Percentiles rank a stretch among this genome's conserved stretches.
These are phyloP conservation scores for Orchesellides sinensis DNA, from an alignment of 2,888 invertebrate genomes.

Conservation along the genomic window DNA sequence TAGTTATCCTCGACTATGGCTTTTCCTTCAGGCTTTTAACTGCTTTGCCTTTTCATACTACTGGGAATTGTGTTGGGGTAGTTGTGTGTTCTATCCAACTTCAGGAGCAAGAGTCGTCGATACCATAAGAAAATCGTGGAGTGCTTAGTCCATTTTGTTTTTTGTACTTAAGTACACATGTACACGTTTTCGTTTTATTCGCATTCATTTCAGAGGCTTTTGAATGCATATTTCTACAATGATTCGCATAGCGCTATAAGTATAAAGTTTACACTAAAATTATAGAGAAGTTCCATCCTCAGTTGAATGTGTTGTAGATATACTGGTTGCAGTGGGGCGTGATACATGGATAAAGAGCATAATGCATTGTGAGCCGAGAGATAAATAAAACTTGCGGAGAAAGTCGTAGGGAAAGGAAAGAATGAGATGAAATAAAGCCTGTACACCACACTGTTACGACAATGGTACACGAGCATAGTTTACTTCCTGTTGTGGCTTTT, in stretches of 20 bases:
- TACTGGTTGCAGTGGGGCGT: too few relatives aligned
- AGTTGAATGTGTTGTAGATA: too few relatives aligned
- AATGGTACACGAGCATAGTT: too few relatives aligned
- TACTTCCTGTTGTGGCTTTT: conserved; percentile 7
- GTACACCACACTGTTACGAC: too few relatives aligned
- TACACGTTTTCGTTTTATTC: not conserved
- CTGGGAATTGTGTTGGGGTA: conserved; percentile 42
- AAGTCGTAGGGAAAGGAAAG: conserved; percentile 21
- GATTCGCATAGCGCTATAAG: too few relatives aligned
- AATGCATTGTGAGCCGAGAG: not conserved
- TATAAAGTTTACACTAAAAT: too few relatives aligned
- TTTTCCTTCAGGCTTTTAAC: conserved; percentile 46
- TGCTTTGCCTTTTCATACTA: conserved; percentile 36
- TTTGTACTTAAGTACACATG: not conserved
- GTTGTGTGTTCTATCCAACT: conserved; percentile 41
- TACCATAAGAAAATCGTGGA: not conserved
- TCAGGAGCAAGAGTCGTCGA: not conserved
- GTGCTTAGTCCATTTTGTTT: too few relatives aligned
- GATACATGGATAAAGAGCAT: too few relatives aligned
- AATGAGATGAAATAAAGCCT: conserved; percentile 28
- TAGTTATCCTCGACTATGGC: conserved; percentile 22
- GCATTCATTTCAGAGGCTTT: too few relatives aligned
- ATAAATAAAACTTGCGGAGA: conserved; percentile 23
- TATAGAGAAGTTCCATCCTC: too few relatives aligned
- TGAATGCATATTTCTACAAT: too few relatives aligned